Conservation (phyloP, 2,797 vertebrate genomes). For the Dipus sagitta region DNA sequence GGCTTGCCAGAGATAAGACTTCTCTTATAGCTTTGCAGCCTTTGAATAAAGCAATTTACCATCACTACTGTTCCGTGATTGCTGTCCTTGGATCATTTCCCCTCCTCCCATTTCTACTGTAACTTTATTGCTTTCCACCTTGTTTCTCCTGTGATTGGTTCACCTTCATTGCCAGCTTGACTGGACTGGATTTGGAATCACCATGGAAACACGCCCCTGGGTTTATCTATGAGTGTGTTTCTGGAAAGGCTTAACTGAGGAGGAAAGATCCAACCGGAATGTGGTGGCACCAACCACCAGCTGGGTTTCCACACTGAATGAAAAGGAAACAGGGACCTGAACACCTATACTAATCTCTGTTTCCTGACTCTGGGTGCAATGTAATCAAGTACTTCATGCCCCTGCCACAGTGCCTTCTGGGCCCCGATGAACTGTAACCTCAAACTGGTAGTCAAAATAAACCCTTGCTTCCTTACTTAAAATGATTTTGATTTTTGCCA, state of each 20-base stretch:
- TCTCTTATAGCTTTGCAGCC: neutral
- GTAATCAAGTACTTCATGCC: too few relatives aligned
- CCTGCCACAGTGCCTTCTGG: neutral
- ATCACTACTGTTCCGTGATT: neutral
- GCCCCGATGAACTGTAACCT: neutral
- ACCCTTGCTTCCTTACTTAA: neutral
- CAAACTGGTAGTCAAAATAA: neutral
- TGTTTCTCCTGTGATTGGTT: neutral
- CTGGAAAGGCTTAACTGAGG: neutral
- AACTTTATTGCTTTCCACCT: rapidly evolving
- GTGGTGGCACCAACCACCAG: too few relatives aligned
- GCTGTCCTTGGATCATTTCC: neutral
- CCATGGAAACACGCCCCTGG: neutral
- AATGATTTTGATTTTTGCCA: neutral
- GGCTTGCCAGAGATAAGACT: neutral
- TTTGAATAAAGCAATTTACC: neutral
- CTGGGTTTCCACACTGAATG: neutral
- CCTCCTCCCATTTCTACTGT: neutral
- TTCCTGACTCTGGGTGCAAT: neutral
- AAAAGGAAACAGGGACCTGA: neutral
- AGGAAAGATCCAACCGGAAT: neutral
- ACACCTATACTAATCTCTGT: neutral
- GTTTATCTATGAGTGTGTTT: too few relatives aligned
- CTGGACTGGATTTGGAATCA: neutral
- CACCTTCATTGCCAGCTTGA: neutral